phyloP scores from a whole-genome alignment of 2,888 invertebrate genomes.

The Xestia rhomboidea region DNA sequence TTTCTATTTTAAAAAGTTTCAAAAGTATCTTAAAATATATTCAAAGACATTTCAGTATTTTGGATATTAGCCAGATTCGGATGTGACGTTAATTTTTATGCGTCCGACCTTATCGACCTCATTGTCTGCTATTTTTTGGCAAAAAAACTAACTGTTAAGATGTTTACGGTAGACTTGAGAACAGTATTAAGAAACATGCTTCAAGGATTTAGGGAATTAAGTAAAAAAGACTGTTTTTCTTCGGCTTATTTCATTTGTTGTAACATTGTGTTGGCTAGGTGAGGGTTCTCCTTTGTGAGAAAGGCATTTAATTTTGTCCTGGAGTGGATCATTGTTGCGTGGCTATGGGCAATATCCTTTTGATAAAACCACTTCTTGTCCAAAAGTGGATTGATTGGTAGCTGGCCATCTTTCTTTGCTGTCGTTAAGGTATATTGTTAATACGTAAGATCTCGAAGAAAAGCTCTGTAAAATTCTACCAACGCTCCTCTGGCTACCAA shows the following conservation, averaged over 20 bases:
- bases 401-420: not conserved
- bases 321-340: constrained; percentile 29
- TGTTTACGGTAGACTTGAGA: constrained; percentile 40
- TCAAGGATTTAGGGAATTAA: constrained; percentile 34
- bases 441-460: not conserved
- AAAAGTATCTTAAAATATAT: constrained; percentile 54
- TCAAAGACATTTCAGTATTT: constrained; percentile 57
- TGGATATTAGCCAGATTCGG: constrained; percentile 59
- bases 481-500: not conserved
- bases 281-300: not conserved
- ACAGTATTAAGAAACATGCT: constrained; percentile 32
- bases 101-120: constrained; percentile 56
- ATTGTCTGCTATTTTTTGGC: constrained; percentile 30
- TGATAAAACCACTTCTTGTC: constrained; percentile 24
- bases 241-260: constrained; percentile 13
- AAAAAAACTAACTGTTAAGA: constrained; percentile 45
- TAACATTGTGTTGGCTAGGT: not conserved
- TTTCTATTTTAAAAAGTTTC: constrained; percentile 49
- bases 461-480: not conserved
- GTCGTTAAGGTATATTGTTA: not conserved
- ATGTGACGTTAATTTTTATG: constrained; percentile 59
- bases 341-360: constrained; percentile 24
- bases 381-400: constrained; percentile 15
- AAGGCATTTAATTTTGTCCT: constrained; percentile 37
- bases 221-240: not conserved